Percentiles rank a stretch among this genome's conserved stretches.
Conservation (phyloP, 2,888 invertebrate genomes). For the Aporophyla nigra region DNA sequence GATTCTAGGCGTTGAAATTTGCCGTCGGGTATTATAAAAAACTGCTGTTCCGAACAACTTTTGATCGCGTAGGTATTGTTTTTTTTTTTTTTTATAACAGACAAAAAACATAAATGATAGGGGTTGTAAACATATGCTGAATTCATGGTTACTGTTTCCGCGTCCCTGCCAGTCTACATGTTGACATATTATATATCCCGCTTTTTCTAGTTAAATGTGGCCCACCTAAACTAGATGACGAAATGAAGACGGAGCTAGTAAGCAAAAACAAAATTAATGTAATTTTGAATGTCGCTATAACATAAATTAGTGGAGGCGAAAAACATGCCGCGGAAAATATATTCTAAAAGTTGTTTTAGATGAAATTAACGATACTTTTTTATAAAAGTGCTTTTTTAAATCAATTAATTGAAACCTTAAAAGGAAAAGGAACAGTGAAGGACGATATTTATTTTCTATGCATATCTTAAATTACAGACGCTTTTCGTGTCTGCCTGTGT, state of each 20-base stretch:
- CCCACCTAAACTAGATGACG: slow-evolving; percentile 47
- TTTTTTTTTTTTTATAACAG: neutral
- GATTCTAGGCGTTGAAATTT: neutral
- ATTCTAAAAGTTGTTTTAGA: slow-evolving; percentile 30
- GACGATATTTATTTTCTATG: neutral
- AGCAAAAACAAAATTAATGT: slow-evolving; percentile 60
- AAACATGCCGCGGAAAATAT: slow-evolving; percentile 21
- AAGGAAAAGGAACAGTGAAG: slow-evolving; percentile 11
- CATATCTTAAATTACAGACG: neutral
- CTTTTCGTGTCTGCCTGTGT: neutral
- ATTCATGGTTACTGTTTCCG: neutral
- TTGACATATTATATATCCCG: slow-evolving; percentile 26
- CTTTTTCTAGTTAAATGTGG: neutral
- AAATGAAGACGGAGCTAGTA: slow-evolving; percentile 44
- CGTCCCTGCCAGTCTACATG: neutral
- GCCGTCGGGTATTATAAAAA: too few species aligned
- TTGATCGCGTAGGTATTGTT: neutral
- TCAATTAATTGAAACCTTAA: slow-evolving; percentile 42
- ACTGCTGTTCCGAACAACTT: neutral
- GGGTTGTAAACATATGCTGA: neutral
- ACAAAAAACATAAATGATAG: too few species aligned
- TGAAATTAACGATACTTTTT: slow-evolving; percentile 36
- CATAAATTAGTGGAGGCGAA: slow-evolving; percentile 42
- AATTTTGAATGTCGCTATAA: slow-evolving; percentile 52
- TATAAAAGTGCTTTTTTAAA: slow-evolving; percentile 29